These are phyloP conservation scores for Gallirallus australis DNA, from an alignment of 2,797 vertebrate species.

Conservation along the genomic window DNA sequence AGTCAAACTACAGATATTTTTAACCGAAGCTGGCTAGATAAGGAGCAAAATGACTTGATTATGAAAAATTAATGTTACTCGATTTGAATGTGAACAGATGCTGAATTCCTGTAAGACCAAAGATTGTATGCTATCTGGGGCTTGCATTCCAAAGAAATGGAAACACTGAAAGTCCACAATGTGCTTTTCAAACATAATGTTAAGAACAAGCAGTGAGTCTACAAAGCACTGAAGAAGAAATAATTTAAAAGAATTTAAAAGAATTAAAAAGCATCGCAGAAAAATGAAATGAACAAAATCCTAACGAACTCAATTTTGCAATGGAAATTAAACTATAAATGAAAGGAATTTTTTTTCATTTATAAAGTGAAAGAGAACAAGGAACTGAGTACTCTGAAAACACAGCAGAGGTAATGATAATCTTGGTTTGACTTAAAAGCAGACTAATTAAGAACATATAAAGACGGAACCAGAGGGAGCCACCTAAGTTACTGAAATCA, in stretches of 20 bases:
- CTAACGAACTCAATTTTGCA: not conserved
- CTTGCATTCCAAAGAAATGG: not conserved
- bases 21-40: not conserved
- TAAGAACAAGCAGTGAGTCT: not conserved
- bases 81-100: not conserved
- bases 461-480: not conserved
- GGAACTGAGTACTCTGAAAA: not conserved
- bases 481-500: not conserved
- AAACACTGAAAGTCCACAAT: not conserved
- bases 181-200: not conserved
- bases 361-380: not conserved
- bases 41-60: not conserved
- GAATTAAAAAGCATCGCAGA: not conserved
- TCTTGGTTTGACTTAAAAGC: not conserved
- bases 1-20: not conserved
- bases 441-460: not conserved
- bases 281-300: not conserved
- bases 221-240: not conserved
- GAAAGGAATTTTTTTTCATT: not conserved
- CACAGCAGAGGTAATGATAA: not conserved
- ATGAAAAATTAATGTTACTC: not conserved
- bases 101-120: not conserved
- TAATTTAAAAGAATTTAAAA: constrained; percentile 12
- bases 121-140: not conserved
- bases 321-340: not conserved